Conservation (phyloP, 2,113 vertebrate genomes). For the Limnothrissa miodon region DNA sequence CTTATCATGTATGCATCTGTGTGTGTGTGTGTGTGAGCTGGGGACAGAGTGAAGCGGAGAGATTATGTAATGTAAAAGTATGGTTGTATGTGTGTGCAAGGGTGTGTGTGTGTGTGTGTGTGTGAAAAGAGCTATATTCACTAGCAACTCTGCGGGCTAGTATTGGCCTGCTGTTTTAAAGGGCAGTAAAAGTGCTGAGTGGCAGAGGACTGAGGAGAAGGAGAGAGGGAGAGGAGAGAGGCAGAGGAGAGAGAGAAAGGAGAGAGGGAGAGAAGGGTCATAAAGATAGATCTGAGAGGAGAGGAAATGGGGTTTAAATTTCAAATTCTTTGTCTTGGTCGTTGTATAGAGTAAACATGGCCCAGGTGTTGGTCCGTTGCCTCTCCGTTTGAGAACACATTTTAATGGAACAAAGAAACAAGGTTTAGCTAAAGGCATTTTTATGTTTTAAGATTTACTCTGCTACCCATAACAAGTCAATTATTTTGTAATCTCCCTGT, state of each 20-base stretch:
- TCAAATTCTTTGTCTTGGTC: not conserved
- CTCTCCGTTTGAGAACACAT: not conserved
- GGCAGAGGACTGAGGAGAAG: not conserved
- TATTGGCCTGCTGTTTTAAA: slow-evolving; percentile 14
- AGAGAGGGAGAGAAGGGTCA: not conserved
- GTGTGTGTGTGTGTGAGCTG: not conserved
- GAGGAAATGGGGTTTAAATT: not conserved
- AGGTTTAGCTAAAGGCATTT: not conserved
- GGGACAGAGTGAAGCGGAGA: not conserved
- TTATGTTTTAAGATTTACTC: too few relatives aligned
- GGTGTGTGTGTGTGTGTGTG: not conserved
- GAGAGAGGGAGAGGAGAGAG: not conserved
- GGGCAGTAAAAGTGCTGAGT: not conserved
- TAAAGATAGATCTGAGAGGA: not conserved
- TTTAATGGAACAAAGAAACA: not conserved
- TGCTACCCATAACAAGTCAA: not conserved
- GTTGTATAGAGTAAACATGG: not conserved
- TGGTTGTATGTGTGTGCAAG: not conserved
- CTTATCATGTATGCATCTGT: not conserved
- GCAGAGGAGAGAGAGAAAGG: not conserved
- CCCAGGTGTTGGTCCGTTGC: not conserved
- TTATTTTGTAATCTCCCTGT: not conserved
- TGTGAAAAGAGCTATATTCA: not conserved
- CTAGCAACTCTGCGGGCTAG: not conserved
- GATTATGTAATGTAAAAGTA: not conserved